phyloP scores from a whole-genome alignment of 2,113 vertebrate genomes.

The Lates calcarifer region DNA sequence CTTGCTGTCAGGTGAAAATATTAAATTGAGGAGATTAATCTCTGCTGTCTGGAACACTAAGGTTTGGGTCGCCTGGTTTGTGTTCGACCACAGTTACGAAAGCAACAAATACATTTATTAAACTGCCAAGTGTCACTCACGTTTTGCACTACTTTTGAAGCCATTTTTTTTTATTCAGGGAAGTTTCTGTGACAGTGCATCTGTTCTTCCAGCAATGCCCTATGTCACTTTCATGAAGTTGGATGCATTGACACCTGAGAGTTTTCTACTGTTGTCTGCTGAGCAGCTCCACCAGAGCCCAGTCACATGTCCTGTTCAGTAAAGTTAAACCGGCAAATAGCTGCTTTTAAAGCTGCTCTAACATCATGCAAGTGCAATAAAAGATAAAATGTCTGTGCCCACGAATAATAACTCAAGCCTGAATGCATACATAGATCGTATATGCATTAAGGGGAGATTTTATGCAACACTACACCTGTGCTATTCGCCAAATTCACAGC shows the following conservation, averaged over 20 bases:
- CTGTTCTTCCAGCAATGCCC: background rate
- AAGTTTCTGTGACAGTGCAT: background rate
- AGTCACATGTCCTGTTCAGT: background rate
- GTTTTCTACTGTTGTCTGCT: background rate
- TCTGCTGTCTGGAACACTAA: constrained; percentile 57
- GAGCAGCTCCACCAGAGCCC: background rate
- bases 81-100: constrained; percentile 3
- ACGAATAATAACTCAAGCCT: background rate
- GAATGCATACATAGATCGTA: background rate
- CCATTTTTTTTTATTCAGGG: background rate
- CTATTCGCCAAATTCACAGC: constrained; percentile 3
- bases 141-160: background rate
- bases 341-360: background rate
- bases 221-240: background rate
- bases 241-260: background rate
- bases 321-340: background rate
- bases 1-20: constrained; percentile 72
- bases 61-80: constrained; percentile 43
- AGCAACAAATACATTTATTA: constrained; percentile 39
- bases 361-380: background rate
- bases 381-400: background rate
- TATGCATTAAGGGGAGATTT: background rate
- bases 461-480: constrained; percentile 2
- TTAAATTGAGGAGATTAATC: constrained; percentile 78
- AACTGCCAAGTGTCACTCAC: constrained; percentile 14